Evolutionary conservation across 2,888 invertebrate genomes (phyloP).

Genomic region (Acanthosepion pharaonis): DNA sequence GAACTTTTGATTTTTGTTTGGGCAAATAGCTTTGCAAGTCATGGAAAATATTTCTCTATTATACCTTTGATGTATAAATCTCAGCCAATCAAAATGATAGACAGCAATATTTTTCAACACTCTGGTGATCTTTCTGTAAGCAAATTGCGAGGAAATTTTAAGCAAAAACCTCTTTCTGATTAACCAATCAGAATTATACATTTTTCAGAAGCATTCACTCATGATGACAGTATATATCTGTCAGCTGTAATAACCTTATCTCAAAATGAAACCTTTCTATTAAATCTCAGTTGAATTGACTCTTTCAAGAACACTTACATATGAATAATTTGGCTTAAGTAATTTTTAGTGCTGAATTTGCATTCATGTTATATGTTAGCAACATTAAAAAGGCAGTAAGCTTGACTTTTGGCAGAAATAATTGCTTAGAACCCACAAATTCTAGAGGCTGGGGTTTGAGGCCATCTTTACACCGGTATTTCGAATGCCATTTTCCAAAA

Average conservation of each 20-base stretch:
- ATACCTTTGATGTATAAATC: not conserved
- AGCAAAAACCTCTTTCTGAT: not conserved
- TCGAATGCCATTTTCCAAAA: too few relatives aligned
- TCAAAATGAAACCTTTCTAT: not conserved
- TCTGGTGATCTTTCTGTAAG: not conserved
- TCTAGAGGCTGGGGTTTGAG: too few relatives aligned
- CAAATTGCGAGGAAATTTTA: not conserved
- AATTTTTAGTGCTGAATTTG: too few relatives aligned
- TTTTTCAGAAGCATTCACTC: not conserved
- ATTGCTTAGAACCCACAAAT: too few relatives aligned
- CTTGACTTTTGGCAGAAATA: too few relatives aligned
- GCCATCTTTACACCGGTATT: too few relatives aligned
- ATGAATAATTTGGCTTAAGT: too few relatives aligned
- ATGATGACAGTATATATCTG: not conserved
- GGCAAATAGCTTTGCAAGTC: not conserved
- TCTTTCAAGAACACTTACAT: too few relatives aligned
- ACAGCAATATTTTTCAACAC: not conserved
- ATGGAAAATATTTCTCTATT: not conserved
- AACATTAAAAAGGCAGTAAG: too few relatives aligned
- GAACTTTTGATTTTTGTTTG: not conserved
- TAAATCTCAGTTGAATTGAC: not conserved
- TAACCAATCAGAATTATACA: not conserved
- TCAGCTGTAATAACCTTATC: not conserved
- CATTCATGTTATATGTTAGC: too few relatives aligned
- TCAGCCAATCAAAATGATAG: not conserved